These are phyloP conservation scores for Orchesella flavescens DNA, from an alignment of 2,888 invertebrate genomes.

Conservation along the genomic window DNA sequence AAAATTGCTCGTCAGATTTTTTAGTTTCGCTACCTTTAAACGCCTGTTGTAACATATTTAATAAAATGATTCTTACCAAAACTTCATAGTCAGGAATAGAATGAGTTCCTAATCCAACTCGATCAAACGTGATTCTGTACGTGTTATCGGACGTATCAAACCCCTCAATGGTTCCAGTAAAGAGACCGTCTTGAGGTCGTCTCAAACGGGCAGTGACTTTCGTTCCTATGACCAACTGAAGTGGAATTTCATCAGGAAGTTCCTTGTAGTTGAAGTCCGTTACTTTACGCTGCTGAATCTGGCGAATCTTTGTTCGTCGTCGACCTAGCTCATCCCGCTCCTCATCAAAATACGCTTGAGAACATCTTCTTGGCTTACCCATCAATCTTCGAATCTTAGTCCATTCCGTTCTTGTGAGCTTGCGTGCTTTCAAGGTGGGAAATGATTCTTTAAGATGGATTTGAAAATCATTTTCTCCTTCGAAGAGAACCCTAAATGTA, in stretches of 20 bases:
- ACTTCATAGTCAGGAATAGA: slow-evolving; percentile 98
- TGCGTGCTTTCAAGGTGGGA: slow-evolving; percentile 89
- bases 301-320: slow-evolving; percentile 91
- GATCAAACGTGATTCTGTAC: slow-evolving; percentile 95
- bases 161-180: slow-evolving; percentile 94
- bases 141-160: slow-evolving; percentile 95
- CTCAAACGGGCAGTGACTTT: slow-evolving; percentile 93
- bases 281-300: slow-evolving; percentile 90
- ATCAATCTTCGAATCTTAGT: slow-evolving; percentile 94
- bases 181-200: slow-evolving; percentile 95
- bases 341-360: slow-evolving; percentile 93
- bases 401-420: slow-evolving; percentile 93
- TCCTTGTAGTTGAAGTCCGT: slow-evolving; percentile 86
- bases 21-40: too few species aligned
- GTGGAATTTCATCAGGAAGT: slow-evolving; percentile 93
- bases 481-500: slow-evolving; percentile 85
- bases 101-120: slow-evolving; percentile 92
- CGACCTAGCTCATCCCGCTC: slow-evolving; percentile 92
- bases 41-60: too few species aligned
- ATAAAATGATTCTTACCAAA: slow-evolving; percentile 75
- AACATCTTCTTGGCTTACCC: slow-evolving; percentile 97
- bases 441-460: slow-evolving; percentile 94
- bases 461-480: slow-evolving; percentile 96
- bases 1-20: too few species aligned
- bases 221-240: slow-evolving; percentile 94